Percentiles rank a stretch among this genome's conserved stretches.
Conservation (phyloP, 2,113 vertebrate genomes). For the Pitta sordida region DNA sequence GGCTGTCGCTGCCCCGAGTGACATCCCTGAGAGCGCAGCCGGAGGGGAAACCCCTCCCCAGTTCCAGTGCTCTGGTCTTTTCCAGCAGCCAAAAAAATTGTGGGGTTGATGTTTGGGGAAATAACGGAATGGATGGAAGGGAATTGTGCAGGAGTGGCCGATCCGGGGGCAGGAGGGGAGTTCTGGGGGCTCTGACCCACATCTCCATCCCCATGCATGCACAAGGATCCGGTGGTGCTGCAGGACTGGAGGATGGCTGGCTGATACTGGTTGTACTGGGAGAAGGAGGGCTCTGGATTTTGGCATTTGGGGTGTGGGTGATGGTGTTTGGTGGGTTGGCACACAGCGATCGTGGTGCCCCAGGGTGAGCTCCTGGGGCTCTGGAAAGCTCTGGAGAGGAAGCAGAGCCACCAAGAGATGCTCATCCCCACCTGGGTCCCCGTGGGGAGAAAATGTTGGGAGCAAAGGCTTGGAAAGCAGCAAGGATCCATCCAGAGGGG, state of each 20-base stretch:
- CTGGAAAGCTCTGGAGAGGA: not conserved
- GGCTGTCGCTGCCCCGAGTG: not conserved
- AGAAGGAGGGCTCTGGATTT: not conserved
- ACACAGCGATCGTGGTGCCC: rapidly evolving
- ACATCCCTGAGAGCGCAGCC: not conserved
- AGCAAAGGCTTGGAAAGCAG: not conserved
- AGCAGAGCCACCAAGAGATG: not conserved
- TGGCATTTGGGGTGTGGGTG: not conserved
- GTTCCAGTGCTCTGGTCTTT: not conserved
- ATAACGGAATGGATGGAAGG: not conserved
- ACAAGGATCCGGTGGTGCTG: not conserved
- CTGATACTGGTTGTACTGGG: not conserved
- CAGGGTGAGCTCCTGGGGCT: not conserved
- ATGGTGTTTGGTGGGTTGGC: not conserved
- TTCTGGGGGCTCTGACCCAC: not conserved
- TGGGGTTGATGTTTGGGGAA: not conserved
- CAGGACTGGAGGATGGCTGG: not conserved
- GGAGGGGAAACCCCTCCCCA: not conserved
- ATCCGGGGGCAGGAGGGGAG: not conserved
- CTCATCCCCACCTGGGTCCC: not conserved
- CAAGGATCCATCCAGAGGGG: not conserved
- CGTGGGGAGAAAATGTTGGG: not conserved
- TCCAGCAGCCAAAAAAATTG: not conserved
- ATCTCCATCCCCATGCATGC: not conserved
- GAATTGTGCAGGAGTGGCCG: rapidly evolving